Conservation (phyloP, 2,888 invertebrate genomes). For the Mimachlamys varia region DNA sequence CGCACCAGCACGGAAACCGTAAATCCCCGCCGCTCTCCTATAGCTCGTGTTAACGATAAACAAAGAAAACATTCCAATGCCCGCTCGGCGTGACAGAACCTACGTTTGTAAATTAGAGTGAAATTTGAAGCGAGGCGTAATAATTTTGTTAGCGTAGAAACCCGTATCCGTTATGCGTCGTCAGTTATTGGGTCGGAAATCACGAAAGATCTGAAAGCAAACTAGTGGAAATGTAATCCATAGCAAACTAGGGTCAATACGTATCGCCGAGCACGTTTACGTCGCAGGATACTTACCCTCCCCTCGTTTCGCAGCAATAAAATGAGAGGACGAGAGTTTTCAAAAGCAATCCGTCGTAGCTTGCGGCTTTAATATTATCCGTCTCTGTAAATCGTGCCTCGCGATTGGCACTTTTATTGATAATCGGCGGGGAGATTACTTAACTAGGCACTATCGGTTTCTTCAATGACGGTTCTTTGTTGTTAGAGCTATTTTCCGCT, state of each 20-base stretch:
- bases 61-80: constrained; percentile 38
- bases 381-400: constrained; percentile 47
- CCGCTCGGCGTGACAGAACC: constrained; percentile 6
- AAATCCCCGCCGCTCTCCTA: constrained; percentile 20
- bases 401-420: constrained; percentile 44
- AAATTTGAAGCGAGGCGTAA: constrained; percentile 50
- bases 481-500: constrained; percentile 47
- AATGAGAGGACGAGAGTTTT: constrained; percentile 40
- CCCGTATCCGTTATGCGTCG: constrained; percentile 51
- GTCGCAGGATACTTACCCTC: not conserved
- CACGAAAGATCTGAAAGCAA: constrained; percentile 40
- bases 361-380: constrained; percentile 44
- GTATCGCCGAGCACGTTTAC: constrained; percentile 6
- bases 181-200: constrained; percentile 44
- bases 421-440: constrained; percentile 49
- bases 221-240: constrained; percentile 34
- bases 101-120: constrained; percentile 44
- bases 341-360: constrained; percentile 46
- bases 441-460: constrained; percentile 51
- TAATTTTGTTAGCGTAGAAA: constrained; percentile 47
- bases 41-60: constrained; percentile 43
- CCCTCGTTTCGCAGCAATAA: constrained; percentile 44
- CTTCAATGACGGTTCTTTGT: constrained; percentile 50
- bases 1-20: constrained; percentile 43
- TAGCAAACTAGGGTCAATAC: constrained; percentile 25